phyloP scores from a whole-genome alignment of 2,113 vertebrate species.

The Callithrix jacchus region DNA sequence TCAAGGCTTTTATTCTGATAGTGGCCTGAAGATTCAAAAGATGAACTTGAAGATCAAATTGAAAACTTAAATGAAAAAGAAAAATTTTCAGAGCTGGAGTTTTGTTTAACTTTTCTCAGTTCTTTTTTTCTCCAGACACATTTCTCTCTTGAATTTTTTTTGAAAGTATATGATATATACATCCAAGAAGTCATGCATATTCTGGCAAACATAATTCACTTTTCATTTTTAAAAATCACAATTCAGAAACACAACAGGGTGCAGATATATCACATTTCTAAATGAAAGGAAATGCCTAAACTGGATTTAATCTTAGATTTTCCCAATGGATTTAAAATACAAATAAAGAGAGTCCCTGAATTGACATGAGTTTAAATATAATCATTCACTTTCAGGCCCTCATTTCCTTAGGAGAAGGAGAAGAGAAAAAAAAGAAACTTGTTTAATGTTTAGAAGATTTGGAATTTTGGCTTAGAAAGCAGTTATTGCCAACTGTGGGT shows the following conservation, averaged over 20 bases:
- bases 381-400: neutral
- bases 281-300: neutral
- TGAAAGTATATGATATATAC: neutral
- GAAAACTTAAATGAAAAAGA: conserved; percentile 18
- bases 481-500: neutral
- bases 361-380: neutral
- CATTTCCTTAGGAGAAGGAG: neutral
- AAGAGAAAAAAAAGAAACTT: neutral
- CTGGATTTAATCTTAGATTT: conserved; percentile 29
- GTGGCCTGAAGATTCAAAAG: neutral
- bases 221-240: conserved; percentile 34
- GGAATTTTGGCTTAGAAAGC: neutral
- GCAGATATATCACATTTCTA: neutral
- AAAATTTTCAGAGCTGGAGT: neutral
- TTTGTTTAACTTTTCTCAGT: conserved; percentile 48
- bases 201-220: neutral
- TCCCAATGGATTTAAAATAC: neutral
- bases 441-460: neutral
- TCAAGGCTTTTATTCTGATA: neutral
- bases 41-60: neutral
- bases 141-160: neutral
- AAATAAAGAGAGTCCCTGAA: conserved; percentile 32
- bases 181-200: neutral
- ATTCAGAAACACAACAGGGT: conserved; percentile 12
- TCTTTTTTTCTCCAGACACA: neutral